Evolutionary conservation across 2,797 vertebrate genomes (phyloP).

Genomic region (Sebastes miniatus): DNA sequence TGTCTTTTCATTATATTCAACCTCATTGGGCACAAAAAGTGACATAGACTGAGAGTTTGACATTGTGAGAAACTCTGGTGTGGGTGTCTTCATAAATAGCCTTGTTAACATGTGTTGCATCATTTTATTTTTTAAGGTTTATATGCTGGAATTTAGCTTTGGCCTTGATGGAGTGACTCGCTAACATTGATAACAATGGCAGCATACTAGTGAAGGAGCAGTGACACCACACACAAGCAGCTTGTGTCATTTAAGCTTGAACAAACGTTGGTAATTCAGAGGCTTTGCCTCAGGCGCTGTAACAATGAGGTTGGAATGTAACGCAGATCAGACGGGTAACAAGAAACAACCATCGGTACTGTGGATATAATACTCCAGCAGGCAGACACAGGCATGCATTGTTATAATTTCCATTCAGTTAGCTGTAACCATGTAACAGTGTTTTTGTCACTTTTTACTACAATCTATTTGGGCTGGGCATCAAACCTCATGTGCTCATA

Average conservation of each 20-base stretch:
- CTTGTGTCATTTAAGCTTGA: conserved; percentile 50
- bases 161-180: conserved; percentile 5
- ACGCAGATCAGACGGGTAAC: background rate
- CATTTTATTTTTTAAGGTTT: background rate
- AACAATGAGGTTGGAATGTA: conserved; percentile 32
- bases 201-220: conserved; percentile 2
- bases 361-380: background rate
- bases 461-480: background rate
- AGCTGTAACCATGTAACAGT: background rate
- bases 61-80: background rate
- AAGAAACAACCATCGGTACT: background rate
- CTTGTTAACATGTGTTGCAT: background rate
- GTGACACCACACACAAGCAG: conserved; percentile 10
- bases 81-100: background rate
- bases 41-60: background rate
- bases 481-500: background rate
- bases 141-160: conserved; percentile 6
- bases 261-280: conserved; percentile 36
- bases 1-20: background rate
- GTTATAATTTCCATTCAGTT: background rate
- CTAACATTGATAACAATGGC: conserved; percentile 11
- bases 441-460: background rate
- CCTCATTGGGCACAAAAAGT: background rate
- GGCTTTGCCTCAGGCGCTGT: conserved; percentile 44
- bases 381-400: background rate